phyloP scores from a whole-genome alignment of 2,797 vertebrate species.

The Anguilla marmorata region DNA sequence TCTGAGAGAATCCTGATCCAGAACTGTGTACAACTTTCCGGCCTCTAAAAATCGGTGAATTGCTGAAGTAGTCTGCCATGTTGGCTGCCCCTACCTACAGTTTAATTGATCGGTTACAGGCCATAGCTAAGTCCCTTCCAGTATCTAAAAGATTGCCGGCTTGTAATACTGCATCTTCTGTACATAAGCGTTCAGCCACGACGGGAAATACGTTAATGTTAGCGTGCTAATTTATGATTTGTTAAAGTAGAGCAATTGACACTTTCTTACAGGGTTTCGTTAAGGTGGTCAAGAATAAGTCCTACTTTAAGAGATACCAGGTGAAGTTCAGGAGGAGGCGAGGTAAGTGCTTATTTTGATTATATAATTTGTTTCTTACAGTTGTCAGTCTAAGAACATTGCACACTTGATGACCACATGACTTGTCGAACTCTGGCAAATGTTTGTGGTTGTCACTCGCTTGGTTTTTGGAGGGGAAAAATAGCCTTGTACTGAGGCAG shows the following conservation, averaged over 20 bases:
- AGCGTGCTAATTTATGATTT: conserved; percentile 5
- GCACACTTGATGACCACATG: neutral
- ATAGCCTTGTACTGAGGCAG: neutral
- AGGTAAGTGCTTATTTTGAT: conserved; percentile 68
- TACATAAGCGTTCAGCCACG: neutral
- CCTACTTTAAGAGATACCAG: conserved; percentile 99
- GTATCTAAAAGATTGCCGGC: neutral
- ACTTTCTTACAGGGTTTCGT: conserved; percentile 85
- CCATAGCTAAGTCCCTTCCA: neutral
- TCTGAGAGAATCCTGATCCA: neutral
- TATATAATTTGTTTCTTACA: neutral
- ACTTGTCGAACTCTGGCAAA: neutral
- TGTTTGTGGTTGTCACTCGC: neutral
- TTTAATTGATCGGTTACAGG: neutral
- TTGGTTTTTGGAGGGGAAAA: neutral
- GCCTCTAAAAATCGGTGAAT: neutral
- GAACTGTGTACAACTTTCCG: neutral
- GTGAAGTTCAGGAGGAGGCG: conserved; percentile 97
- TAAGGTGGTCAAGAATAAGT: conserved; percentile 98
- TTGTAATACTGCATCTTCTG: neutral
- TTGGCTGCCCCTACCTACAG: neutral
- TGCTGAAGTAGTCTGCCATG: conserved; percentile 11
- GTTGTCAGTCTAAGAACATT: neutral
- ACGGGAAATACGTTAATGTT: neutral
- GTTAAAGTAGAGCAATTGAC: neutral